Evolutionary conservation across 37 sponge, comb jelly and placozoan genomes (phyloP), one percentile per base, ranked within the genome.

Genomic region (Diacarnus erythraeanus): DNA sequence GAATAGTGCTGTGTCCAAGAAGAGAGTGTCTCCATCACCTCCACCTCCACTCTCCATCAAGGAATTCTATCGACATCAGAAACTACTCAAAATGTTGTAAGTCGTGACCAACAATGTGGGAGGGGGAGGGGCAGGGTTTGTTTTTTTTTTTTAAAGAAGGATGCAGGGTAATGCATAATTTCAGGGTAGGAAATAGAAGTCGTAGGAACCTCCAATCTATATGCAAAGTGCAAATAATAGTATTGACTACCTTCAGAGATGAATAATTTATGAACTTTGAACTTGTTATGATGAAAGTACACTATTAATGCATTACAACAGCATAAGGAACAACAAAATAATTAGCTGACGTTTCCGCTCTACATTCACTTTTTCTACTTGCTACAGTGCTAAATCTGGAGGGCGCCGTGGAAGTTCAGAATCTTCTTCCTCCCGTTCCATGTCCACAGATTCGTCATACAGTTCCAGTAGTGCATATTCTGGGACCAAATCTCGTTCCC

Each of bases 1-100:
- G n/a, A 61, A 57, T 37, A 64, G 38, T 57, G 77, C 78, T 30
- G 33, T 47, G 10, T 39, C 76, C 37, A 67, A 69, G 36, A 75
- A 83, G 51, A 36, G 80, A 0, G 2, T 59, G 4, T 35, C 57
- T 4, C 71, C 80, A 0, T 74, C 92, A 0, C 88, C 65, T 1
- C 64, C 82, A 0, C 82, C 91, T 1, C 92, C 88, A 42, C 77
- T 91, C 60, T 64, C 77, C 42, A 69, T 76, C 31, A 88, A 87
- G 26, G 85, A 91, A 76, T 91, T 91, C 80, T 91, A 91, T 42
- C 42, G 80, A 0, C 92, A 87, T 40, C 83, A 91, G 56, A 80
- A 83, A 42, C 34, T 82, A 18, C 57, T 91, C 51, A 64, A 42
- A 35, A 44, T 38, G 30, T 74, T 77, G 86, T 84, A 80, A 61